A percentile compares a stretch with the other conserved stretches of the same genome.
phyloP scores from a whole-genome alignment of 1,140 invertebrate species.

The Eueides isabella region DNA sequence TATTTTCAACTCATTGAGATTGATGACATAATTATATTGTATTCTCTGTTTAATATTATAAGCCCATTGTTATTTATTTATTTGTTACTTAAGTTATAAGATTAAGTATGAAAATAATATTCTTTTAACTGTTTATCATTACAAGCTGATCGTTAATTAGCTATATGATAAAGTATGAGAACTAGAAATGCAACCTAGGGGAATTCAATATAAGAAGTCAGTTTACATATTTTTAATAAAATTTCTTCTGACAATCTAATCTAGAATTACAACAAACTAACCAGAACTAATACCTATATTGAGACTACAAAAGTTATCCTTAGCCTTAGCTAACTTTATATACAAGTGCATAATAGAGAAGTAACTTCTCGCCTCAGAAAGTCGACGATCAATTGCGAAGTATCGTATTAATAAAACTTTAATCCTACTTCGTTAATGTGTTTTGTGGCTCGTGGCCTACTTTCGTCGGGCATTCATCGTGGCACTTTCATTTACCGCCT shows the following conservation, averaged over 20 bases:
- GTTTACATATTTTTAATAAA: background rate
- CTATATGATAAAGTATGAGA: too few species aligned
- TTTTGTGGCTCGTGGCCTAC: conserved; percentile 39
- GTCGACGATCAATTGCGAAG: conserved; percentile 35
- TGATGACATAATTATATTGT: too few species aligned
- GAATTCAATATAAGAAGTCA: too few species aligned
- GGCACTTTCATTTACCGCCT: conserved; percentile 32
- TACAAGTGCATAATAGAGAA: conserved; percentile 25
- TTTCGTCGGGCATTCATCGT: conserved; percentile 32
- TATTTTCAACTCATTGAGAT: too few species aligned
- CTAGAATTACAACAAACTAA: background rate
- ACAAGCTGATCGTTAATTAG: too few species aligned
- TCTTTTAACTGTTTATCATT: too few species aligned
- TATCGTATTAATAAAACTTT: conserved; percentile 39
- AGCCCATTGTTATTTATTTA: too few species aligned
- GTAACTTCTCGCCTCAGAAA: conserved; percentile 30
- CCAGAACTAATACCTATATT: background rate
- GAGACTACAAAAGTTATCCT: background rate
- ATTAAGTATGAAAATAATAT: too few species aligned
- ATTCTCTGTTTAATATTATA: too few species aligned
- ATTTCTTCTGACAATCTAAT: background rate
- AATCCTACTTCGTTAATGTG: conserved; percentile 36
- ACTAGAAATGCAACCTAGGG: too few species aligned
- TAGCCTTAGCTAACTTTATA: background rate
- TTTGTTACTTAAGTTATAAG: too few species aligned